Evolutionary conservation across 2,888 invertebrate species (phyloP).

Genomic region (Hyposoter dolosus): DNA sequence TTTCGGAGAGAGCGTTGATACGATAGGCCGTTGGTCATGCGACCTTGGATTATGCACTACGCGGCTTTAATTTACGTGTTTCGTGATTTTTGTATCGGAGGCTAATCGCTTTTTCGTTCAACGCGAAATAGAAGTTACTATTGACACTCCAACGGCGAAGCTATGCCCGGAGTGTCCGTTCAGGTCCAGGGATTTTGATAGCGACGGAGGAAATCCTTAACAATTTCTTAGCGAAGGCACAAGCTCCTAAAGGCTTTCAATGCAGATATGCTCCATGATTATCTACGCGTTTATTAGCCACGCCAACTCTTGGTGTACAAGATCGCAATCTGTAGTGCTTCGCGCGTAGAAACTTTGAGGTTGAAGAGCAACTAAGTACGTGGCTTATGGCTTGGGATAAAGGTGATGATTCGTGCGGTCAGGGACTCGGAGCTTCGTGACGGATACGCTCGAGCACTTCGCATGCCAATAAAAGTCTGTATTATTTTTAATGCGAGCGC

Average conservation of each 20-base stretch:
- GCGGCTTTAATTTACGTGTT: slow-evolving; percentile 13
- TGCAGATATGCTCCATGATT: slow-evolving; percentile 29
- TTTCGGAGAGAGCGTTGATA: slow-evolving; percentile 21
- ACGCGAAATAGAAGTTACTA: background rate
- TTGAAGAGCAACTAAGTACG: slow-evolving; percentile 26
- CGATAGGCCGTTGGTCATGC: background rate
- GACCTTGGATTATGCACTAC: slow-evolving; percentile 21
- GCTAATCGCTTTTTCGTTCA: slow-evolving; percentile 6
- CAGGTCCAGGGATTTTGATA: background rate
- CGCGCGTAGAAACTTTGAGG: background rate
- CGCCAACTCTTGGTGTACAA: slow-evolving; percentile 3
- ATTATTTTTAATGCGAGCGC: slow-evolving; percentile 22
- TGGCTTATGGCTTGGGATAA: slow-evolving; percentile 32
- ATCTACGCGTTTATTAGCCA: slow-evolving; percentile 42
- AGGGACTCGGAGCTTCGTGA: slow-evolving; percentile 34
- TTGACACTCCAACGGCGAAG: background rate
- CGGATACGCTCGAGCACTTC: slow-evolving; percentile 37
- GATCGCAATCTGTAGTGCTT: slow-evolving; percentile 9
- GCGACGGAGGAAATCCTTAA: background rate
- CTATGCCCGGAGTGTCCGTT: background rate
- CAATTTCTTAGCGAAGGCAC: background rate
- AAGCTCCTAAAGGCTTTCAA: slow-evolving; percentile 12
- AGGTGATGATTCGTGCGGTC: slow-evolving; percentile 48
- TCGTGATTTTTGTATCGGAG: slow-evolving; percentile 3
- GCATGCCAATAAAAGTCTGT: slow-evolving; percentile 27